Percentiles rank a stretch among this genome's conserved stretches.
phyloP scores from a whole-genome alignment of 1,140 invertebrate species.

The Apis cerana region DNA sequence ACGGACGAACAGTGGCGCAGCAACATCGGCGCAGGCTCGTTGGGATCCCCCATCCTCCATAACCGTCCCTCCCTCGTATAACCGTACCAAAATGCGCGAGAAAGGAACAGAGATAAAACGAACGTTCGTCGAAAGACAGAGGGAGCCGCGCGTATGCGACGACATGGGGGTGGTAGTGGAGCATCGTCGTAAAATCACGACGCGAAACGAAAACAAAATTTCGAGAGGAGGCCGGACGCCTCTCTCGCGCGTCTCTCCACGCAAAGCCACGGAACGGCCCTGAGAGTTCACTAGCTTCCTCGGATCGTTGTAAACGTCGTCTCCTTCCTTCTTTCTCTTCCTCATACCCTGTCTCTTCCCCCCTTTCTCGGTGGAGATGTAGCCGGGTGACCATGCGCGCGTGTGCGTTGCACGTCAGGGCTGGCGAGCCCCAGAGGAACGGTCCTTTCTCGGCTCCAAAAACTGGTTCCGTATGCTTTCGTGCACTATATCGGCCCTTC shows the following conservation, averaged over 20 bases:
- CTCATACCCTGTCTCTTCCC: not conserved
- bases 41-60: not conserved
- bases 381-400: conserved; percentile 25
- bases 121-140: not conserved
- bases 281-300: conserved; percentile 53
- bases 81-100: conserved; percentile 6
- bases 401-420: conserved; percentile 48
- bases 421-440: conserved; percentile 18
- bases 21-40: conserved; percentile 8
- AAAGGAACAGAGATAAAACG: not conserved
- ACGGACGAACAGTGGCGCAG: not conserved
- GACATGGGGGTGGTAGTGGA: not conserved
- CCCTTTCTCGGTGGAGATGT: not conserved
- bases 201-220: conserved; percentile 8
- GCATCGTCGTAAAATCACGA: not conserved
- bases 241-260: not conserved
- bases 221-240: not conserved
- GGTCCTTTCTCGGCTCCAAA: conserved; percentile 55
- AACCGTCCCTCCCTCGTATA: not conserved
- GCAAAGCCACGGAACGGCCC: conserved; percentile 46
- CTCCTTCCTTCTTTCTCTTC: not conserved
- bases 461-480: conserved; percentile 64
- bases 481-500: conserved; percentile 46
- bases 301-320: conserved; percentile 24
- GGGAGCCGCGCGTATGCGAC: not conserved